phyloP scores from a whole-genome alignment of 2,888 invertebrate species.

The Platynereis dumerilii region DNA sequence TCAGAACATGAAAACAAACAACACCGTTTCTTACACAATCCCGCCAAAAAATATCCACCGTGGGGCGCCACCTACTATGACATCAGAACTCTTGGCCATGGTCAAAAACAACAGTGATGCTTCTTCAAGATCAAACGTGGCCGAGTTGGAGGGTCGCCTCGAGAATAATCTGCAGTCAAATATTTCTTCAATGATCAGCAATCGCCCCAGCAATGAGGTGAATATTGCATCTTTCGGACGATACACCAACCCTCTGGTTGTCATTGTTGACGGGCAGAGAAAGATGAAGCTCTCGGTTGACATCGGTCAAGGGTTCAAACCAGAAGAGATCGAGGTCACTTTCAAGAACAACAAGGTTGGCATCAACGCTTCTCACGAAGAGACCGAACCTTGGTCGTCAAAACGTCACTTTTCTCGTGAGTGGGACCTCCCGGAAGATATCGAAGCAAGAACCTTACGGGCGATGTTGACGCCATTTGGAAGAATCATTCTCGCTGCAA shows the following conservation, averaged over 20 bases:
- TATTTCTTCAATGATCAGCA: too few relatives aligned
- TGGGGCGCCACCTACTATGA: too few relatives aligned
- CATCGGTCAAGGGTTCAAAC: slow-evolving; percentile 51
- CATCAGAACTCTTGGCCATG: too few relatives aligned
- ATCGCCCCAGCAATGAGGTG: too few relatives aligned
- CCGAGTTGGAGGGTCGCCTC: too few relatives aligned
- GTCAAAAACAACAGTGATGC: too few relatives aligned
- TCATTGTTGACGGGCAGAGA: slow-evolving; percentile 49
- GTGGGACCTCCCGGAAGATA: slow-evolving; percentile 56
- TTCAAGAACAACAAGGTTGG: slow-evolving; percentile 55
- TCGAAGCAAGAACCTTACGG: slow-evolving; percentile 54
- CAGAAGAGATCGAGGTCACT: slow-evolving; percentile 57
- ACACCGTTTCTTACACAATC: too few relatives aligned
- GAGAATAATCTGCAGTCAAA: too few relatives aligned
- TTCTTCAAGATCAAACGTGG: too few relatives aligned
- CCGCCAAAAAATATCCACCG: too few relatives aligned
- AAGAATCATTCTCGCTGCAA: slow-evolving; percentile 40
- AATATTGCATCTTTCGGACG: neutral
- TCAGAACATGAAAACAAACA: too few relatives aligned
- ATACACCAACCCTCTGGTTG: slow-evolving; percentile 44
- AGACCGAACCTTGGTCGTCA: slow-evolving; percentile 53
- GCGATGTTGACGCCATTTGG: slow-evolving; percentile 56
- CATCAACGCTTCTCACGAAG: slow-evolving; percentile 58
- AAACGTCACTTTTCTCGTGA: slow-evolving; percentile 60
- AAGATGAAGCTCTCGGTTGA: slow-evolving; percentile 39